phyloP scores from a whole-genome alignment of 2,888 invertebrate genomes.

The Polietes domitor region DNA sequence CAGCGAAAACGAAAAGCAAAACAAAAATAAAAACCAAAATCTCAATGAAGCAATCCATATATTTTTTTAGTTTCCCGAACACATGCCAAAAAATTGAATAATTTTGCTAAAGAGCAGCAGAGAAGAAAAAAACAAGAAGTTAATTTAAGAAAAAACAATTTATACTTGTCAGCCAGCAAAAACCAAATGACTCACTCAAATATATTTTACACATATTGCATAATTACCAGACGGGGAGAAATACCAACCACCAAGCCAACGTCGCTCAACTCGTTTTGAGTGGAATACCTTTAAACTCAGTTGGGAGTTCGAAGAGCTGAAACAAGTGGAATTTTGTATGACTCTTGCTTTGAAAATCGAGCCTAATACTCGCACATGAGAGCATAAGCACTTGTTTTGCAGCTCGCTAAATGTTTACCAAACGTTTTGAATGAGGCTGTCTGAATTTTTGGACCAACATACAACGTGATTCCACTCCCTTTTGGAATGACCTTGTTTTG shows the following conservation, averaged over 20 bases:
- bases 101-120: neutral
- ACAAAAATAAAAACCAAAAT: neutral
- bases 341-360: neutral
- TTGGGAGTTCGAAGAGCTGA: neutral
- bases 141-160: neutral
- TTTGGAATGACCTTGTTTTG: no score
- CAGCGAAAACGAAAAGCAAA: neutral
- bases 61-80: neutral
- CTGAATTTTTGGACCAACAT: no score
- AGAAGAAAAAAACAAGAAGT: neutral
- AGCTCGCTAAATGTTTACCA: neutral
- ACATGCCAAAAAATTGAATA: neutral
- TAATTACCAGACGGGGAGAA: neutral
- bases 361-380: neutral
- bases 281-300: neutral
- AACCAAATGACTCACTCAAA: conserved; percentile 19
- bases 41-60: neutral
- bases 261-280: neutral
- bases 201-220: conserved; percentile 44
- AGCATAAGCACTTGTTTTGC: neutral
- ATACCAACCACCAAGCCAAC: no score
- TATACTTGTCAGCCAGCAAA: conserved; percentile 33
- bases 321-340: no score
- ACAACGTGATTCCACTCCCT: no score
- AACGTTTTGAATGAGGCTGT: no score